These are phyloP conservation scores for Plodia interpunctella DNA, from an alignment of 1,140 invertebrate species.

Conservation along the genomic window DNA sequence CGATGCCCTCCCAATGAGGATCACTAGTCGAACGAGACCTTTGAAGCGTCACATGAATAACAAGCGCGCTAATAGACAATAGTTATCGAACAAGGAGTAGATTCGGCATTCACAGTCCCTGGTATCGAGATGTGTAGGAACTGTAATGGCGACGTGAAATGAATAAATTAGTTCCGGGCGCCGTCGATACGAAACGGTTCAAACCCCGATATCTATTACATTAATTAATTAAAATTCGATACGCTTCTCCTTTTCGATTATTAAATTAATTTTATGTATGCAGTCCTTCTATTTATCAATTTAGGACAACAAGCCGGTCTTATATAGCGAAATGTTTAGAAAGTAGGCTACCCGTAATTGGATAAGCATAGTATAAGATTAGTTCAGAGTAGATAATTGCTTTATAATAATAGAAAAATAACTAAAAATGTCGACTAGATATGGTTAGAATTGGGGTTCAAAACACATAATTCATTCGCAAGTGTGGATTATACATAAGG, in stretches of 20 bases:
- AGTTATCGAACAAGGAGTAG: constrained; percentile 43
- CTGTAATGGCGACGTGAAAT: constrained; percentile 35
- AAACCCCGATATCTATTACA: constrained; percentile 41
- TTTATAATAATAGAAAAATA: too few species aligned
- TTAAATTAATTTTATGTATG: constrained; percentile 15
- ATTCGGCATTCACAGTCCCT: constrained; percentile 41
- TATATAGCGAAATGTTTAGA: background rate
- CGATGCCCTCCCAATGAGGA: constrained; percentile 37
- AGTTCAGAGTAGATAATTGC: background rate
- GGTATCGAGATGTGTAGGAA: constrained; percentile 25
- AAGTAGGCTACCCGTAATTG: constrained; percentile 11
- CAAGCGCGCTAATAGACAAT: constrained; percentile 52
- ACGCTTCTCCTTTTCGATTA: constrained; percentile 29
- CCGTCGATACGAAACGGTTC: constrained; percentile 35
- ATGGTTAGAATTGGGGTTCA: too few species aligned
- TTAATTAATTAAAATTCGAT: constrained; percentile 49
- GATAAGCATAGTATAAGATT: background rate
- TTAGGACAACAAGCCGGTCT: constrained; percentile 12
- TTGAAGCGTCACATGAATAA: constrained; percentile 42
- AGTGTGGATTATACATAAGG: too few species aligned
- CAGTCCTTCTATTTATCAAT: constrained; percentile 10
- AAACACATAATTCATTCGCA: too few species aligned
- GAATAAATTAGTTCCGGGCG: constrained; percentile 46
- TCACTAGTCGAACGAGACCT: constrained; percentile 39
- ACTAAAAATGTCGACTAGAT: too few species aligned